Evolutionary conservation across 2,797 vertebrate species (phyloP).

Genomic region (Parauchenoglanis ngamensis): DNA sequence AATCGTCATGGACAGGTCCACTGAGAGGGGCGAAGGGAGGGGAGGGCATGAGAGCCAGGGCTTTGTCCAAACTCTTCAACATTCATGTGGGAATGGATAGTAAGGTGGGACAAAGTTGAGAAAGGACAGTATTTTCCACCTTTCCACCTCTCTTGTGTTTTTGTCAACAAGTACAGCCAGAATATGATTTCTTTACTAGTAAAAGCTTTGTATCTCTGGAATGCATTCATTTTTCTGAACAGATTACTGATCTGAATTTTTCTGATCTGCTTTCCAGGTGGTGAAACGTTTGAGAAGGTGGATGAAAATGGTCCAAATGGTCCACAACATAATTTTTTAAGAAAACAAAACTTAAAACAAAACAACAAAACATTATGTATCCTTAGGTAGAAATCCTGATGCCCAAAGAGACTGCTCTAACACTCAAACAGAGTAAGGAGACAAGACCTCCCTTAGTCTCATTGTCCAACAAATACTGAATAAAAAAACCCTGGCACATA

Average conservation of each 20-base stretch:
- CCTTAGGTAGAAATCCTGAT: not conserved
- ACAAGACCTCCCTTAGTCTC: constrained; percentile 37
- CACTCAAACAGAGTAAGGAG: not conserved
- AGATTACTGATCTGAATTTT: not conserved
- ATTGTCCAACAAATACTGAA: constrained; percentile 97
- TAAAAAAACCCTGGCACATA: constrained; percentile 93
- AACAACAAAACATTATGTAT: not conserved
- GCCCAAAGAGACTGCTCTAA: not conserved
- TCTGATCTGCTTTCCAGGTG: not conserved
- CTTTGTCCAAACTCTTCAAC: constrained; percentile 44
- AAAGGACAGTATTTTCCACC: constrained; percentile 7
- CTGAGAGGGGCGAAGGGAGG: constrained; percentile 33
- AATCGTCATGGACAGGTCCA: constrained; percentile 74
- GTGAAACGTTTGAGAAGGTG: not conserved
- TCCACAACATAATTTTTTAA: not conserved
- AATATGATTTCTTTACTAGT: not conserved
- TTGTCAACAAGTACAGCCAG: not conserved
- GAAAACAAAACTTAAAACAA: not conserved
- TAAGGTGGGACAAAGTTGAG: constrained; percentile 17
- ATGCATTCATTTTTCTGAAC: constrained; percentile 62
- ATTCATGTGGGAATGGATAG: constrained; percentile 42
- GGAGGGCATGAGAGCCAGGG: constrained; percentile 16
- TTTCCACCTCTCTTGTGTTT: not conserved
- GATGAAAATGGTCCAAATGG: not conserved
- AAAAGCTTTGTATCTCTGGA: not conserved